These are phyloP conservation scores for Euwallacea similis DNA, from an alignment of 1,140 invertebrate genomes.

Conservation along the genomic window DNA sequence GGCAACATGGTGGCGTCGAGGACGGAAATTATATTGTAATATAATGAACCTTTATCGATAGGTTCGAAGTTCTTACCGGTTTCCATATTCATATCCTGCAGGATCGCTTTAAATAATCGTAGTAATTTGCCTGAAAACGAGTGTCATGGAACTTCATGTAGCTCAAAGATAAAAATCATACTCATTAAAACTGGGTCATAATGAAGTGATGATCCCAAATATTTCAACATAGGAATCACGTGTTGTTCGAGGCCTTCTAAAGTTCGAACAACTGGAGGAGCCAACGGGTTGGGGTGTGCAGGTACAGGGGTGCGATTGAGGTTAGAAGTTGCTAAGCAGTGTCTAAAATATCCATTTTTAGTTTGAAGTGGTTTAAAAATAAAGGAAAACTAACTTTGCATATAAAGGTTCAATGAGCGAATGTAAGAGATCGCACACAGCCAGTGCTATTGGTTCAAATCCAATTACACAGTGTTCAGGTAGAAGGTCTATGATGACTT, in stretches of 20 bases:
- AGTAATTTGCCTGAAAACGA: conserved; percentile 72
- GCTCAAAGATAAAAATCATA: conserved; percentile 50
- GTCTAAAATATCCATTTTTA: conserved; percentile 54
- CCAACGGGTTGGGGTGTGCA: conserved; percentile 61
- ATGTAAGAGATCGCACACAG: conserved; percentile 81
- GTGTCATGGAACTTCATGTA: not conserved
- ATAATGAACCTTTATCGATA: conserved; percentile 58
- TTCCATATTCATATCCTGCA: conserved; percentile 48
- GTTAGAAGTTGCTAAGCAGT: conserved; percentile 72
- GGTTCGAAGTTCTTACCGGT: conserved; percentile 46
- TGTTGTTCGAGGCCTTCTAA: conserved; percentile 75
- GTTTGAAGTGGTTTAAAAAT: not conserved
- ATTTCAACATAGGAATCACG: conserved; percentile 83
- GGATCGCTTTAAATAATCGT: conserved; percentile 60
- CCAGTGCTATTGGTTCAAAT: conserved; percentile 76
- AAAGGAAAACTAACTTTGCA: conserved; percentile 62
- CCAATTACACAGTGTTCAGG: conserved; percentile 81
- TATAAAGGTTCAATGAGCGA: conserved; percentile 88
- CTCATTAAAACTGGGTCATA: conserved; percentile 77
- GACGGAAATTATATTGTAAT: conserved; percentile 81
- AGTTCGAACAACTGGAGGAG: conserved; percentile 62
- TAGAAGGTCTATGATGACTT: conserved; percentile 74
- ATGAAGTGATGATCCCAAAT: conserved; percentile 86
- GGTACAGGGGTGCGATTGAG: conserved; percentile 63
- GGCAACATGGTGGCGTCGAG: conserved; percentile 88